Base-by-base conservation (phyloP, 2,888 invertebrate genomes). In the Crepidodera aurea region DNA sequence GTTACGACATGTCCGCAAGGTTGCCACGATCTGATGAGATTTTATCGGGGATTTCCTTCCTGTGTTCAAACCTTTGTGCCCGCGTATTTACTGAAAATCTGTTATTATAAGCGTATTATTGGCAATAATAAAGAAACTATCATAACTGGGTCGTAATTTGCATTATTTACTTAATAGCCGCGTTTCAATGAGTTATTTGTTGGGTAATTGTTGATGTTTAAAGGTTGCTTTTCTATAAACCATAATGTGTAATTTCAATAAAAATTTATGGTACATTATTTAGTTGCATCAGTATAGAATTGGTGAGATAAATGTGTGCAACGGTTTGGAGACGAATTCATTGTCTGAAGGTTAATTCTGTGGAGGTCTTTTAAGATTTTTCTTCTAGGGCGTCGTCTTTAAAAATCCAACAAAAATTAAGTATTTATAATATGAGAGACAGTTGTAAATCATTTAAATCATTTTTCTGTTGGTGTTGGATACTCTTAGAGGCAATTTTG, bases 21-120 rank as follows among this genome's bases (percentile, higher is more conserved):
- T 51, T 63, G 51, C 59, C 55, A 34, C 58, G 58, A 75, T 74
- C 74, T 66, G 74, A 76, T 76, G 65, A 77, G 77, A 77, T 77
- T 54, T 60, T 76, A 77, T 77, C 77, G 50, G 56, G 27, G 61
- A 70, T 74, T 75, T 77, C 76, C 77, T 78, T 77, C 77, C 77
- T 72, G 74, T 58, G 72, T 64, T 60, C 58, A 64, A 67, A 32
- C 63, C 59, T 51, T 68, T 71, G 71, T 69, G 71, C 67, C 71
- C 71, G 70, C 68, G 42, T 58, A 70, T 56, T 74, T 71, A 73
- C 73, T 72, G 67, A 75, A 74, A 74, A 74, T 71, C 70, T 72
- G 70, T 72, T 73, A 74, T 74, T 73, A 74, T 71, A 71, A 72
- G 68, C 39, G 65, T 51, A 62, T 73, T 73, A 73, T 74, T 72